Conservation (phyloP, 2,113 vertebrate species). For the Silurus meridionalis region DNA sequence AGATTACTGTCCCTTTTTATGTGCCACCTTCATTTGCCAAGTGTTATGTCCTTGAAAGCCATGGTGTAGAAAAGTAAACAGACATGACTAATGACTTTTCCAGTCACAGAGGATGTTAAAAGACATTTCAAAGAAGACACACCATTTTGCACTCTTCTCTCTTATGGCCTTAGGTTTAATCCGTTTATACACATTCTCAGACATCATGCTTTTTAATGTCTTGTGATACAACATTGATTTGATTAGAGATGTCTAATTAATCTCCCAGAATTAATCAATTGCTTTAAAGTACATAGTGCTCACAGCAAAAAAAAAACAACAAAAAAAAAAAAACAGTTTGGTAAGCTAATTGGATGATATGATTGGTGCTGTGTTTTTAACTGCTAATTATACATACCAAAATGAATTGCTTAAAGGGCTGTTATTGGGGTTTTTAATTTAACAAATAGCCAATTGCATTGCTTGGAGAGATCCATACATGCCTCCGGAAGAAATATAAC, state of each 20-base stretch:
- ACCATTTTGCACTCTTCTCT: neutral
- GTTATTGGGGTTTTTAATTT: neutral
- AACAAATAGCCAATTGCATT: constrained; percentile 50
- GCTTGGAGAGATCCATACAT: constrained; percentile 1
- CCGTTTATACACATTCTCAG: neutral
- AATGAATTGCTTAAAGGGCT: constrained; percentile 30
- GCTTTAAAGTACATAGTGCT: constrained; percentile 46
- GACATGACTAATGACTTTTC: constrained; percentile 4
- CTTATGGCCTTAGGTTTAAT: constrained; percentile 16
- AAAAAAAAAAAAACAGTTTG: constrained; percentile 2
- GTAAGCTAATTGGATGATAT: constrained; percentile 55
- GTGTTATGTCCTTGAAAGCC: constrained; percentile 1
- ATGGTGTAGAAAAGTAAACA: constrained; percentile 12
- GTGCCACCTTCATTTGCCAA: neutral
- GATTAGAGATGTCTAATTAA: constrained; percentile 44
- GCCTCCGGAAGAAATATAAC: neutral
- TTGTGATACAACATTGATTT: constrained; percentile 53
- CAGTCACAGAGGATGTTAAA: neutral
- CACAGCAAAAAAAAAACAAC: constrained; percentile 46
- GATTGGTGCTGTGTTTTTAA: constrained; percentile 55
- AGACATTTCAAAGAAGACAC: neutral
- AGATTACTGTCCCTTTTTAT: neutral
- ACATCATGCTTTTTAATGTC: constrained; percentile 46
- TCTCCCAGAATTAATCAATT: constrained; percentile 49
- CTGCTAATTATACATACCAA: constrained; percentile 56